Conservation (phyloP, 2,888 invertebrate species). For the Corbicula japonica region DNA sequence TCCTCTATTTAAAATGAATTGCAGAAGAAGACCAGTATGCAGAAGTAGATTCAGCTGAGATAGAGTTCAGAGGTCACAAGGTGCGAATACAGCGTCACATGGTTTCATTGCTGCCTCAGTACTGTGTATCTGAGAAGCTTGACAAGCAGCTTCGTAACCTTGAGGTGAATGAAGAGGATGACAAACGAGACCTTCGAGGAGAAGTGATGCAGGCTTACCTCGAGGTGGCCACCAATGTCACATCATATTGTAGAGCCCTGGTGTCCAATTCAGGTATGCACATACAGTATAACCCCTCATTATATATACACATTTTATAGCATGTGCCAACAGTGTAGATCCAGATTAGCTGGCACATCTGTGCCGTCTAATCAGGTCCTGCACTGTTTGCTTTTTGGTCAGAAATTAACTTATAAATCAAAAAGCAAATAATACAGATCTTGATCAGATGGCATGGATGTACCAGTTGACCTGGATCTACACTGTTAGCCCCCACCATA, state of each 20-base stretch:
- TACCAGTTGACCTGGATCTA: too few relatives aligned
- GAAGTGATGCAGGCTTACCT: slow-evolving; percentile 79
- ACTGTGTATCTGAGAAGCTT: slow-evolving; percentile 86
- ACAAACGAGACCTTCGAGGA: slow-evolving; percentile 70
- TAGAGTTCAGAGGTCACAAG: slow-evolving; percentile 84
- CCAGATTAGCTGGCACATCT: too few relatives aligned
- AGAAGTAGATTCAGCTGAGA: slow-evolving; percentile 76
- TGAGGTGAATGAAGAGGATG: slow-evolving; percentile 58
- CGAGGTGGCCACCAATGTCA: slow-evolving; percentile 83
- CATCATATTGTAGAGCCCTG: slow-evolving; percentile 83
- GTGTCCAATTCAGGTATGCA: slow-evolving; percentile 77
- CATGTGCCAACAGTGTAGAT: too few relatives aligned
- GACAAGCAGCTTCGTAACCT: slow-evolving; percentile 78
- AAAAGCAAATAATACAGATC: too few relatives aligned
- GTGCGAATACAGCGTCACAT: slow-evolving; percentile 92
- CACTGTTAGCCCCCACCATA: too few relatives aligned
- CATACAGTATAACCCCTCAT: too few relatives aligned
- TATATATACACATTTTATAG: too few relatives aligned
- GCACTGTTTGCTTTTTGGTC: too few relatives aligned
- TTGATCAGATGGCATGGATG: too few relatives aligned
- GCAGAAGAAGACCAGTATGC: slow-evolving; percentile 59
- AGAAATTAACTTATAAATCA: too few relatives aligned
- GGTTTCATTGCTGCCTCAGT: slow-evolving; percentile 92
- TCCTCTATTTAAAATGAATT: slow-evolving; percentile 28
- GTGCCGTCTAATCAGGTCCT: too few relatives aligned